A percentile compares a stretch with the other conserved stretches of the same genome.
Evolutionary conservation across 2,888 invertebrate genomes (phyloP).

Genomic region (Acleris holmiana): DNA sequence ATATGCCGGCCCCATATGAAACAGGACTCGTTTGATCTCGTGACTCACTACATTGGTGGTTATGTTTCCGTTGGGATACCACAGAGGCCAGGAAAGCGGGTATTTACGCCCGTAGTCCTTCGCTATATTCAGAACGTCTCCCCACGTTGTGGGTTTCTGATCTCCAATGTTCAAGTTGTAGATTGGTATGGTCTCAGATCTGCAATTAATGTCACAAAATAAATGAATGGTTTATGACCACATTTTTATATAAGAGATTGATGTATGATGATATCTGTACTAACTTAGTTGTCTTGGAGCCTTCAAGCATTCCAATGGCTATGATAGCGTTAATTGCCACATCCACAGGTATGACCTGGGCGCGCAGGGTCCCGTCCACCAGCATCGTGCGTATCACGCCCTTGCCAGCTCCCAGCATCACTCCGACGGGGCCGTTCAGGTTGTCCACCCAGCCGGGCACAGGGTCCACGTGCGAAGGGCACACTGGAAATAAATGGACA

Average conservation of each 20-base stretch:
- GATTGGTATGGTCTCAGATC: conserved; percentile 88
- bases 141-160: conserved; percentile 93
- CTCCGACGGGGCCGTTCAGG: conserved; percentile 94
- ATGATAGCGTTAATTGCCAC: conserved; percentile 91
- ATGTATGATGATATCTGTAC: too few relatives aligned
- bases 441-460: conserved; percentile 95
- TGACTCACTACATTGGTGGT: conserved; percentile 87
- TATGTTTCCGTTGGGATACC: conserved; percentile 93
- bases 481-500: conserved; percentile 58
- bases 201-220: conserved; percentile 57
- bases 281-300: conserved; percentile 74
- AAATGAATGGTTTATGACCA: too few relatives aligned
- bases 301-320: conserved; percentile 87
- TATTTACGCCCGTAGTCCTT: conserved; percentile 87
- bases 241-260: too few relatives aligned
- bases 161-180: conserved; percentile 95
- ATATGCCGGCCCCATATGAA: conserved; percentile 91
- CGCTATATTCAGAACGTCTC: conserved; percentile 89
- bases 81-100: conserved; percentile 92
- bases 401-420: conserved; percentile 92
- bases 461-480: conserved; percentile 86
- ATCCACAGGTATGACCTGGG: conserved; percentile 92
- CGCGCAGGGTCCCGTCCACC: conserved; percentile 86
- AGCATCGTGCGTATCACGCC: conserved; percentile 94
- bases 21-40: conserved; percentile 87